Evolutionary conservation across 2,888 invertebrate genomes (phyloP).

Genomic region (Cheilosia scutellata): DNA sequence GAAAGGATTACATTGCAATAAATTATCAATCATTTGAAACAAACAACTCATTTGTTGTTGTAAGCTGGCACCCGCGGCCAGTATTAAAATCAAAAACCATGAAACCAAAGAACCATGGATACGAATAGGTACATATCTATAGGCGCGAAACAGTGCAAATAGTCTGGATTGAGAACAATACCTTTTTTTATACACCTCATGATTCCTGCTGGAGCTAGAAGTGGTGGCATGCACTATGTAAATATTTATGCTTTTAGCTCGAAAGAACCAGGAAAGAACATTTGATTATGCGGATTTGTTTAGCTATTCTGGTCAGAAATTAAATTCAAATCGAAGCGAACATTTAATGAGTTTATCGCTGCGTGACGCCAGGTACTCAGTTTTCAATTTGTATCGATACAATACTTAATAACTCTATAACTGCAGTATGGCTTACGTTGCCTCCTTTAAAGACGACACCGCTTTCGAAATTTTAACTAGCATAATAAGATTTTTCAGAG

Average conservation of each 20-base stretch:
- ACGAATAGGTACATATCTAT: constrained; percentile 55
- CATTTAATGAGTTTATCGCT: too few relatives aligned
- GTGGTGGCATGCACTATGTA: too few relatives aligned
- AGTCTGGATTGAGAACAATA: neutral
- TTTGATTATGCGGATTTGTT: neutral
- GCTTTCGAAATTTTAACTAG: too few relatives aligned
- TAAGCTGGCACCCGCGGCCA: constrained; percentile 40
- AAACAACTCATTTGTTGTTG: constrained; percentile 69
- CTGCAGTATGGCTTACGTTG: too few relatives aligned
- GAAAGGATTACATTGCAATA: constrained; percentile 69
- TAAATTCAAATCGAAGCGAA: neutral
- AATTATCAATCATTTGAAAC: constrained; percentile 74
- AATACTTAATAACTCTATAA: too few relatives aligned
- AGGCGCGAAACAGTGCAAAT: constrained; percentile 27
- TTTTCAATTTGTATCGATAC: too few relatives aligned
- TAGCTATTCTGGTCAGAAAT: neutral
- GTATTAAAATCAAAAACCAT: constrained; percentile 62
- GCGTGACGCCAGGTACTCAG: too few relatives aligned
- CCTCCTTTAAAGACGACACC: too few relatives aligned
- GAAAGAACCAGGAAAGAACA: too few relatives aligned
- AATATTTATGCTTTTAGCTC: too few relatives aligned
- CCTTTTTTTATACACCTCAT: neutral
- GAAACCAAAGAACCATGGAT: constrained; percentile 56
- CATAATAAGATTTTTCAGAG: too few relatives aligned
- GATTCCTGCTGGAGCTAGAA: neutral